These are phyloP conservation scores for Falco columbarius DNA, from an alignment of 2,797 vertebrate species.

Conservation along the genomic window DNA sequence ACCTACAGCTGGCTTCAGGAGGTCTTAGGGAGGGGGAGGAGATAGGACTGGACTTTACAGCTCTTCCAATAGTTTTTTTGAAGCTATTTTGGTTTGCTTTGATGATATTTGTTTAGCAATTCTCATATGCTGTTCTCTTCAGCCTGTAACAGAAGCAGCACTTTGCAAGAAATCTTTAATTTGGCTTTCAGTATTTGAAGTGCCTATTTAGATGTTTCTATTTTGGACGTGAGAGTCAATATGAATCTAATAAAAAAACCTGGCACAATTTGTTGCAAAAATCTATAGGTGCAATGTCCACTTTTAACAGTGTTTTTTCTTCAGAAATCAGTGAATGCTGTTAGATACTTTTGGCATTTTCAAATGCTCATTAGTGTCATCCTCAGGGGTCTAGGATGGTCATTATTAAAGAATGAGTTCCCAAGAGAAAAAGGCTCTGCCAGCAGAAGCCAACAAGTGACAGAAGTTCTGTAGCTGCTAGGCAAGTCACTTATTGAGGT, in stretches of 20 bases:
- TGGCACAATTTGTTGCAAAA: slow-evolving; percentile 14
- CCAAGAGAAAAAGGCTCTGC: slow-evolving; percentile 62
- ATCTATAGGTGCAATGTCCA: slow-evolving; percentile 9
- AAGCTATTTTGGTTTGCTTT: not conserved
- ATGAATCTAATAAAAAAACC: not conserved
- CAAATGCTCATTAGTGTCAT: slow-evolving; percentile 78
- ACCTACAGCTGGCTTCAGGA: not conserved
- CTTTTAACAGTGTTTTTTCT: slow-evolving; percentile 45
- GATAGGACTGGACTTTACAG: not conserved
- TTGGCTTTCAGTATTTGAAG: slow-evolving; percentile 15
- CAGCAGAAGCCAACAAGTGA: slow-evolving; percentile 71
- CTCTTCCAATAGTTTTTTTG: not conserved
- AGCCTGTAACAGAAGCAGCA: not conserved
- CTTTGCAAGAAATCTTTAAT: slow-evolving; percentile 46
- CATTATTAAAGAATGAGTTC: slow-evolving; percentile 74
- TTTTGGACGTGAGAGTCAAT: not conserved
- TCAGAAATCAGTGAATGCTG: slow-evolving; percentile 24
- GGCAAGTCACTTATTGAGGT: slow-evolving; percentile 64
- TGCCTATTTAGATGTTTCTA: slow-evolving; percentile 34
- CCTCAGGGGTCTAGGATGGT: slow-evolving; percentile 66
- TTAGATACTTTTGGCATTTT: slow-evolving; percentile 75
- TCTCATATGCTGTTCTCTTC: not conserved
- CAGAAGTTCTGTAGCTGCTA: slow-evolving; percentile 75
- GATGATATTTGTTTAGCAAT: not conserved
- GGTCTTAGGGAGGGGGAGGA: not conserved